Conservation (phyloP, 1,140 invertebrate genomes). For the Drosophila ironensis region DNA sequence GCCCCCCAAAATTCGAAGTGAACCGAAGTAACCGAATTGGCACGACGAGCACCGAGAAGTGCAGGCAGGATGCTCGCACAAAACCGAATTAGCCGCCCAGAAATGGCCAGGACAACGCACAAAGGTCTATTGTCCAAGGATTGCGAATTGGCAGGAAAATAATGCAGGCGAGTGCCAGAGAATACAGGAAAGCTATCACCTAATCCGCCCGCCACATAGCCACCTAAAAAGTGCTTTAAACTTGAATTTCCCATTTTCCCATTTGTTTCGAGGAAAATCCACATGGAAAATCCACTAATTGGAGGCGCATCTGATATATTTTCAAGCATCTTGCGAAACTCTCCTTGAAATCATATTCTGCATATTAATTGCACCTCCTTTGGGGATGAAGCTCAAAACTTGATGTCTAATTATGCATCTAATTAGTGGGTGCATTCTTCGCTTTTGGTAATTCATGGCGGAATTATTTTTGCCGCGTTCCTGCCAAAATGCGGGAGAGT, state of each 20-base stretch:
- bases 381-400: neutral
- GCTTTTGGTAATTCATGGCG: conserved; percentile 56
- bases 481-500: conserved; percentile 54
- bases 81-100: conserved; percentile 5
- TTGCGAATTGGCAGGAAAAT: neutral
- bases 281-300: neutral
- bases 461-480: conserved; percentile 62
- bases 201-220: no score
- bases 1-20: conserved; percentile 45
- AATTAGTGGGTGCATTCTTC: conserved; percentile 65
- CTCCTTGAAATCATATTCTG: no score
- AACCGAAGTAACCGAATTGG: conserved; percentile 32
- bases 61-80: no score
- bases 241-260: no score
- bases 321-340: no score
- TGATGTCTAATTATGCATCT: conserved; percentile 73
- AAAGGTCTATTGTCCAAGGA: neutral
- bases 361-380: neutral
- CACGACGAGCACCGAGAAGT: neutral
- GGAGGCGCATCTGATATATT: no score
- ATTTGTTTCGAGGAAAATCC: no score
- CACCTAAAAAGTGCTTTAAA: no score
- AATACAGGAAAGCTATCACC: no score
- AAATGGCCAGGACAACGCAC: neutral
- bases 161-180: no score